Evolutionary conservation across 2,797 vertebrate species (phyloP), one percentile per base, ranked within the genome.

Genomic region (Yasuhikotakia modesta): DNA sequence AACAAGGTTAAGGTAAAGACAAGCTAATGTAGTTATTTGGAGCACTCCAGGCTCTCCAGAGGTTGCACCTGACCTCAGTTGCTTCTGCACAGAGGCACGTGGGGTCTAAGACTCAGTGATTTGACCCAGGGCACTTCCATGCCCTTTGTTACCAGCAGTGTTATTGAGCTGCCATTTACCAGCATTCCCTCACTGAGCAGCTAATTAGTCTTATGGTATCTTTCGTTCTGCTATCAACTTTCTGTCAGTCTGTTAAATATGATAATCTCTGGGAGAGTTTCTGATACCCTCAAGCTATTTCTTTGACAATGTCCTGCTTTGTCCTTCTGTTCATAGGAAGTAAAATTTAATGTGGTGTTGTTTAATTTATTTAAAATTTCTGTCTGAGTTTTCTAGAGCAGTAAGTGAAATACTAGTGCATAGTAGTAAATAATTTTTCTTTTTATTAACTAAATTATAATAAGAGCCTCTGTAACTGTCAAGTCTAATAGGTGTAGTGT

Each of bases 201-300:
- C 50, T 74, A 80, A 75, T 80, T 65, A 70, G 57, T 75, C 13
- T 70, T 61, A n/a, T n/a, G n/a, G n/a, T n/a, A n/a, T n/a, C n/a
- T n/a, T 32, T 50, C 57, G 19, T 35, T 63, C 43, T 43, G 22
- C 19, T 73, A 53, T 58, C 52, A 53, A n/a, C 53, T 57, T 46
- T 5, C 66, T 35, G 4, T 35, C 27, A 50, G 57, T 16, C 45
- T 64, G 58, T 53, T 78, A 21, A 52, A 76, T 66, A 22, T 67
- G 52, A 76, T 57, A 43, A 57, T 67, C 48, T 55, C 53, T 1
- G 13, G 6, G 52, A 53, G 52, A 8, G 52, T 19, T 19, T 5
- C n/a, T 21, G 48, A n/a, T 35, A 68, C 52, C 64, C 52, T 21
- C 14, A 14, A 66, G 39, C 5, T 24, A 32, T 57, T 60, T 58